phyloP scores from a whole-genome alignment of 2,888 invertebrate genomes.

The Morinoia aosen region DNA sequence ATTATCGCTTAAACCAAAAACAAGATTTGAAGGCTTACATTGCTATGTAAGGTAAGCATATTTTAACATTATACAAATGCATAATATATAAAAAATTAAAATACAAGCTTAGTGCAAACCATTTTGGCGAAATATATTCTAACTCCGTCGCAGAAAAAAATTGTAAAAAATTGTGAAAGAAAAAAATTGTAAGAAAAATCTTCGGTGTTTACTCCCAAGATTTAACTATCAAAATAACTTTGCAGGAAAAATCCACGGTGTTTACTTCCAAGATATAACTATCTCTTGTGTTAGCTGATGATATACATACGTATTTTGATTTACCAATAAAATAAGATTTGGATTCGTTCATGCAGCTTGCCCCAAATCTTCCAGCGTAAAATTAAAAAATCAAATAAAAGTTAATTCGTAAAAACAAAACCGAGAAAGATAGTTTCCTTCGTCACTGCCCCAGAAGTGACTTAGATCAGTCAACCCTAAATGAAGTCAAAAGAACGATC shows the following conservation, averaged over 20 bases:
- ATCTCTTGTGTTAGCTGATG: neutral
- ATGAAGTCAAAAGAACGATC: neutral
- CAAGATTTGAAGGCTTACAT: neutral
- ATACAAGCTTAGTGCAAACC: neutral
- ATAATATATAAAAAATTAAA: neutral
- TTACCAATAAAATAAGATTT: neutral
- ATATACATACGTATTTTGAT: neutral
- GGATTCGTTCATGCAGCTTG: neutral
- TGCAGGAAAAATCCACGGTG: neutral
- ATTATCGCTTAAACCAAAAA: neutral
- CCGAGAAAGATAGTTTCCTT: neutral
- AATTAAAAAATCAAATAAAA: neutral
- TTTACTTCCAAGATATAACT: neutral
- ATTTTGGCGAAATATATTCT: neutral
- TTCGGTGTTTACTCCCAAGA: neutral
- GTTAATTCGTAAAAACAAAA: neutral
- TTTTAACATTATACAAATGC: neutral
- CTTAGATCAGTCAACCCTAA: slow-evolving; percentile 29
- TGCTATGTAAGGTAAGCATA: neutral
- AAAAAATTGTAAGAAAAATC: neutral
- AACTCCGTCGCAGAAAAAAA: neutral
- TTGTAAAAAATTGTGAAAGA: neutral
- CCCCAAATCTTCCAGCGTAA: neutral
- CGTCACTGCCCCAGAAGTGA: neutral
- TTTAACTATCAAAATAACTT: neutral